These are phyloP conservation scores for Cisticola juncidis DNA, from an alignment of 2,113 vertebrate genomes.

Conservation along the genomic window DNA sequence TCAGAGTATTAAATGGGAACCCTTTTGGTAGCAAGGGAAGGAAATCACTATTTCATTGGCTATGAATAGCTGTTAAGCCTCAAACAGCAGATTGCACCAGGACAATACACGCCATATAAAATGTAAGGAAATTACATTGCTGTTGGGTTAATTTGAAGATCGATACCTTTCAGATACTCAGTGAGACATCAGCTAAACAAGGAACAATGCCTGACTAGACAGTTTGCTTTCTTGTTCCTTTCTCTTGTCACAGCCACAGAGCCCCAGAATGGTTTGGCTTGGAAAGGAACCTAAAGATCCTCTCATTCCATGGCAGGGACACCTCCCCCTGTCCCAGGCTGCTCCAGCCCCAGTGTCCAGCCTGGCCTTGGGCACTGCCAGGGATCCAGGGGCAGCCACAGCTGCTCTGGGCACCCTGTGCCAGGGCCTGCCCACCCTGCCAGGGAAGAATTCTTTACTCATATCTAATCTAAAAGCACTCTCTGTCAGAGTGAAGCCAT, in stretches of 20 bases:
- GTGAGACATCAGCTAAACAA: not conserved
- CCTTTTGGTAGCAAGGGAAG: not conserved
- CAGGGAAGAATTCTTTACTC: not conserved
- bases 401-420: not conserved
- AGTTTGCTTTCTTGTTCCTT: not conserved
- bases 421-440: rapidly evolving
- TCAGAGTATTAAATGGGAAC: not conserved
- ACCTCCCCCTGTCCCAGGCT: not conserved
- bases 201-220: not conserved
- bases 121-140: not conserved
- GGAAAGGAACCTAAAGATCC: not conserved
- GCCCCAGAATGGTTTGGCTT: not conserved
- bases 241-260: not conserved
- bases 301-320: not conserved
- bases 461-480: not conserved
- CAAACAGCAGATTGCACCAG: not conserved
- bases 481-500: not conserved
- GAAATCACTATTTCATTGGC: not conserved
- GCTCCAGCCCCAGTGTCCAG: not conserved
- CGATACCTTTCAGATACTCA: not conserved
- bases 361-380: not conserved
- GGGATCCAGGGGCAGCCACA: not conserved
- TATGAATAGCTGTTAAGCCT: not conserved
- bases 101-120: not conserved
- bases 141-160: not conserved